Conservation (phyloP, 2,888 invertebrate genomes). For the Fissipunctia ypsillon region DNA sequence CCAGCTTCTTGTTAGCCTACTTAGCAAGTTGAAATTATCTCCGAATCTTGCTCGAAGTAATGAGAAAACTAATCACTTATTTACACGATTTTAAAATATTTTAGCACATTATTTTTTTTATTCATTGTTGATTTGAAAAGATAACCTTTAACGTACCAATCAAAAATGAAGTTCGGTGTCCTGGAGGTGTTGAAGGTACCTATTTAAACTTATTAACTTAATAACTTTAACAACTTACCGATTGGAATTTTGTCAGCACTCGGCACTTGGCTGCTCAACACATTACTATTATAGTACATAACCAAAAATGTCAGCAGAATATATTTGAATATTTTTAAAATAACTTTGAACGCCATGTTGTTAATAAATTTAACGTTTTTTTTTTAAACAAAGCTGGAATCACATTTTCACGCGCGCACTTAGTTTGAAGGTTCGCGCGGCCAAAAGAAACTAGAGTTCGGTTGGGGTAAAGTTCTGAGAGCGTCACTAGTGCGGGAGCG, state of each 20-base stretch:
- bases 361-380: conserved; percentile 39
- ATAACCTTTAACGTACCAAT: not conserved
- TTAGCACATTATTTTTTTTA: not conserved
- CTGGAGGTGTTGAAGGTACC: not conserved
- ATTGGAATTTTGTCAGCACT: conserved; percentile 76
- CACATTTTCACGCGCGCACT: conserved; percentile 72
- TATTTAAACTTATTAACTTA: not conserved
- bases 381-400: conserved; percentile 42
- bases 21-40: not conserved
- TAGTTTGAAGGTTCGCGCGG: conserved; percentile 57
- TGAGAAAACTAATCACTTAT: not conserved
- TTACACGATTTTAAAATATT: not conserved
- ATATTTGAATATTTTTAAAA: conserved; percentile 74
- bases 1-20: not conserved
- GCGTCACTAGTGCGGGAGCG: conserved; percentile 47
- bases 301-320: conserved; percentile 72
- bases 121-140: not conserved
- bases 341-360: conserved; percentile 73
- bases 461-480: conserved; percentile 68
- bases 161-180: not conserved
- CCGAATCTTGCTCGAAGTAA: not conserved
- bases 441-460: conserved; percentile 54
- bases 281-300: conserved; percentile 72
- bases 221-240: conserved; percentile 55
- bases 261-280: conserved; percentile 67